Percentiles rank a stretch among this genome's conserved stretches.
Evolutionary conservation across 2,113 vertebrate genomes (phyloP).

Genomic region (Dolichotis patagonum): DNA sequence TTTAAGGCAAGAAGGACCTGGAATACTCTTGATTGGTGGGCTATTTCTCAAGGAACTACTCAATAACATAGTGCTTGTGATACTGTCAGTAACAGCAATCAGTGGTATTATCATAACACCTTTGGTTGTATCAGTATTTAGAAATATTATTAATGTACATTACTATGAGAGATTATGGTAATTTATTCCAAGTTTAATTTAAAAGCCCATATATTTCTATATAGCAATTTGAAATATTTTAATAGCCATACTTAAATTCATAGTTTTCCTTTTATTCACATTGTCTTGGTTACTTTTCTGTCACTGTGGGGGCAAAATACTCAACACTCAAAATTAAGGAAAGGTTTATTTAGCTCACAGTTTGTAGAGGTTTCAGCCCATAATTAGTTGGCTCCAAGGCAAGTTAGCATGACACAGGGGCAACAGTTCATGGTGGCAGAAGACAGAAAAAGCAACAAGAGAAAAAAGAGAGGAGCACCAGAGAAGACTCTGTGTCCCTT

Average conservation of each 20-base stretch:
- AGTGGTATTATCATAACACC: neutral
- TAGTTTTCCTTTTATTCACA: neutral
- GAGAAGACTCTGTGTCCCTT: no score
- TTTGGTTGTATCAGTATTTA: neutral
- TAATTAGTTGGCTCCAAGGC: no score
- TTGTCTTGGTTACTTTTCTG: no score
- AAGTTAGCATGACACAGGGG: no score
- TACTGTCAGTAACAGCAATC: neutral
- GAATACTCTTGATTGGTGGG: neutral
- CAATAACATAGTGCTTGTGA: neutral
- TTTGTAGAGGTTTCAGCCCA: no score
- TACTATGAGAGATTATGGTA: neutral
- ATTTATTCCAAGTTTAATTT: constrained; percentile 27
- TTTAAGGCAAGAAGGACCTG: neutral
- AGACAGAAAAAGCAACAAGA: no score
- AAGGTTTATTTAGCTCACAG: no score
- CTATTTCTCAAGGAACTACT: neutral
- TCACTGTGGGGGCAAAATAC: no score
- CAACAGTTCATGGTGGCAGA: no score
- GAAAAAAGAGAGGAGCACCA: no score
- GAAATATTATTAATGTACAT: neutral
- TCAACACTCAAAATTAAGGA: no score
- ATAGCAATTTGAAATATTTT: constrained; percentile 26
- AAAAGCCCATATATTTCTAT: neutral
- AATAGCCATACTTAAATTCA: neutral